Evolutionary conservation across 1,140 invertebrate genomes (phyloP), one percentile per base, ranked within the genome.

Genomic region (Ooceraea biroi): DNA sequence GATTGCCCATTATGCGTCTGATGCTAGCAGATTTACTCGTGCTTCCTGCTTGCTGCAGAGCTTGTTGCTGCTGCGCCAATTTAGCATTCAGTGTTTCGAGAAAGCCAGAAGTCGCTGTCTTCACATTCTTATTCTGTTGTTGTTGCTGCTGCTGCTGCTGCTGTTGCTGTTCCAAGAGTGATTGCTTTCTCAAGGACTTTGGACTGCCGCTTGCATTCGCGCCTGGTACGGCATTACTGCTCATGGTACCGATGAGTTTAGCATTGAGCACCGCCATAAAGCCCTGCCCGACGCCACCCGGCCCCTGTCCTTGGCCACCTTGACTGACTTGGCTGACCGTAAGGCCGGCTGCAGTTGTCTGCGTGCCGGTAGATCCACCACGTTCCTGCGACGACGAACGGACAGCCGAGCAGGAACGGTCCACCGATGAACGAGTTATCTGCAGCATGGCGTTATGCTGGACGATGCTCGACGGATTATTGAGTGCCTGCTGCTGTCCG

Each of bases 51-150:
- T 87, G 92, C 92, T 91, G 94, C 83, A 83, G 88, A 7, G 44
- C 93, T 85, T 90, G 92, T 25, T 95, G 90, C 86, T 95, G 91
- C 76, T 95, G 95, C 65, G 96, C 96, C 82, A 97, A 93, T 84
- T 97, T 97, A 11, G 96, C 96, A 88, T 97, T 97, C 57, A 97
- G 93, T 88, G 96, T 97, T 92, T 97, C 96, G 55, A 97, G 94
- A 92, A 97, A 97, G 77, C 95, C 96, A 82, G 94, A 91, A 72
- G 95, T 93, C 25, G 94, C 90, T 61, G 94, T 61, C 44, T 86
- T 95, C 80, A 91, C 94, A 69, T 90, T 91, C 57, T 87, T 92
- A 58, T 80, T 92, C 77, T 44, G 66, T 65, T 93, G 87, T 48
- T 91, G 86, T 44, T 92, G 80, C 66, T 89, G 82, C 17, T 76